These are phyloP conservation scores for Hippocampus kuda DNA, from an alignment of 2,797 vertebrate genomes.

Conservation along the genomic window DNA sequence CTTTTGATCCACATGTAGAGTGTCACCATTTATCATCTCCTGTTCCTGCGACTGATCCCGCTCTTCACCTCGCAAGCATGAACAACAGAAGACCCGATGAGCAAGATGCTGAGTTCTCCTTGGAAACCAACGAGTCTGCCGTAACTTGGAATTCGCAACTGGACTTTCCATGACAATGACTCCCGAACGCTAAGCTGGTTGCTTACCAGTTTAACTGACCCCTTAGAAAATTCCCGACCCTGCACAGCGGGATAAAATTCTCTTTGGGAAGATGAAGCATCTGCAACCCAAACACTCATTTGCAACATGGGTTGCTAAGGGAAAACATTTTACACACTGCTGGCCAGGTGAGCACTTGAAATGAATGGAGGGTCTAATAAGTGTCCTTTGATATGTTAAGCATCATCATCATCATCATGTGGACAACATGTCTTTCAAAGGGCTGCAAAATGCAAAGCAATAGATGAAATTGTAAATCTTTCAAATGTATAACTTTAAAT, in stretches of 20 bases:
- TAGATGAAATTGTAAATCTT: background rate
- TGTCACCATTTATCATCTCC: slow-evolving; percentile 32
- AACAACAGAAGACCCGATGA: slow-evolving; percentile 51
- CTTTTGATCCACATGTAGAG: slow-evolving; percentile 20
- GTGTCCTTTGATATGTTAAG: slow-evolving; percentile 69
- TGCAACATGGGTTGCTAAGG: slow-evolving; percentile 56
- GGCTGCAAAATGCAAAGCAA: background rate
- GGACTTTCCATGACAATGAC: slow-evolving; percentile 24
- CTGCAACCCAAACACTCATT: slow-evolving; percentile 31
- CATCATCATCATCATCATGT: slow-evolving; percentile 25
- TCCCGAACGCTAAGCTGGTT: slow-evolving; percentile 12
- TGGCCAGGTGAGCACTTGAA: slow-evolving; percentile 64
- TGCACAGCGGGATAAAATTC: slow-evolving; percentile 16
- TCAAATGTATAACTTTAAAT: background rate
- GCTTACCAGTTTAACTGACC: slow-evolving; percentile 12
- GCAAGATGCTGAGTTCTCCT: slow-evolving; percentile 11
- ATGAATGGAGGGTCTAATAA: slow-evolving; percentile 54
- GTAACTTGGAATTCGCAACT: slow-evolving; percentile 10
- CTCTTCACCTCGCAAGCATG: slow-evolving; percentile 37
- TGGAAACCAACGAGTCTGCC: background rate
- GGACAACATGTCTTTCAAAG: slow-evolving; percentile 36
- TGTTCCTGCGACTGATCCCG: slow-evolving; percentile 29
- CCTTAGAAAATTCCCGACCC: slow-evolving; percentile 17
- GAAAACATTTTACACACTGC: slow-evolving; percentile 36
- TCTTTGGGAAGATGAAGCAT: slow-evolving; percentile 22